Evolutionary conservation across 2,797 vertebrate genomes (phyloP).

Genomic region (Arrhamphus sclerolepis): DNA sequence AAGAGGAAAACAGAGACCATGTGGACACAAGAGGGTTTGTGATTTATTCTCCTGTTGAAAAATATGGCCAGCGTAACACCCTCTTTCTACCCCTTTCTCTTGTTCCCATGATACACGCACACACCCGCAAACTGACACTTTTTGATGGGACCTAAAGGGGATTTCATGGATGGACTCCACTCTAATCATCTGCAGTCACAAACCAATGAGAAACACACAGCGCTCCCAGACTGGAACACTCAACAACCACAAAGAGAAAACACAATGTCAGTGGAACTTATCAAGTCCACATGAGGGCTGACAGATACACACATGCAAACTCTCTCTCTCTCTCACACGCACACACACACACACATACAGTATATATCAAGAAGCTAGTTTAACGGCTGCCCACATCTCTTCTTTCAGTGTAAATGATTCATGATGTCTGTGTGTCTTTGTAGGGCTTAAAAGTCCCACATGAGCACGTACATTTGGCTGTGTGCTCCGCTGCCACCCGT

Average conservation of each 20-base stretch:
- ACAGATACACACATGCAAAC: constrained; percentile 30
- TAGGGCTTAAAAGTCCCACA: constrained; percentile 55
- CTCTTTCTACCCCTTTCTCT: constrained; percentile 30
- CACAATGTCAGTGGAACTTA: constrained; percentile 78
- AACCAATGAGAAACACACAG: constrained; percentile 73
- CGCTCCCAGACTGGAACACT: constrained; percentile 71
- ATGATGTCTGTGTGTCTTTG: constrained; percentile 72
- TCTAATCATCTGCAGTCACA: constrained; percentile 78
- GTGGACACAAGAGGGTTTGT: constrained; percentile 52
- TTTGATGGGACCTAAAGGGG: constrained; percentile 65
- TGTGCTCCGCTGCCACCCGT: constrained; percentile 60
- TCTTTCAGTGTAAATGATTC: constrained; percentile 79
- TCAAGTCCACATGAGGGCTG: constrained; percentile 75
- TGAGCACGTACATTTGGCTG: constrained; percentile 57
- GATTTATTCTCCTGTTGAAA: constrained; percentile 70
- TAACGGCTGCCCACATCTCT: constrained; percentile 72
- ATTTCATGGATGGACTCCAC: constrained; percentile 79
- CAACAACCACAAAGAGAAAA: constrained; percentile 79
- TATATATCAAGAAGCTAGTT: constrained; percentile 46
- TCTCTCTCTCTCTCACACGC: no score
- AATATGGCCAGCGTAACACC: constrained; percentile 51
- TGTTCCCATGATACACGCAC: constrained; percentile 57
- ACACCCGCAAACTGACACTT: constrained; percentile 52
- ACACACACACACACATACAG: constrained; percentile 7
- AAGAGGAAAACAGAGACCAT: constrained; percentile 33